Evolutionary conservation across 2,113 vertebrate species (phyloP), one percentile per base, ranked within the genome.

Genomic region (Murina feae): DNA sequence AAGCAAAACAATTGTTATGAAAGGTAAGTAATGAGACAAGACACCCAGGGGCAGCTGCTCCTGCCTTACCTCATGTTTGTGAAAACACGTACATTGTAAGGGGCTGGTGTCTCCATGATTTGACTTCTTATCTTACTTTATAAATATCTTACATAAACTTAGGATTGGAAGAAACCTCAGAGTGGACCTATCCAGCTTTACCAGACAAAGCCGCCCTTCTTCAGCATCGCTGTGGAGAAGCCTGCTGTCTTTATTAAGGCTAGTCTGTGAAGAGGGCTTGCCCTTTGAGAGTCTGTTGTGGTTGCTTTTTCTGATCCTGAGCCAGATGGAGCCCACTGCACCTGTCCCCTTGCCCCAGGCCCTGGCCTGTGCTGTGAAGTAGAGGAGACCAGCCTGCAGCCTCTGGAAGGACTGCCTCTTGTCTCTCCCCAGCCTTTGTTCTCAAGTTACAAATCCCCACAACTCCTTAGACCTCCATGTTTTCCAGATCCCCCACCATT

Each of bases 11-110:
- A 39, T 28, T 42, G 47, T 51, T 80, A n/a, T 16, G 25, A 65
- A 94, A 91, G 53, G 75, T 89, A 89, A 95, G 63, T 30, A 66
- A 35, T 47, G 72, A 91, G 83, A 71, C 30, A 32, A 76, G 74
- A 81, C 13, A 18, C 21, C 49, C 32, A 0, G 2, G 65, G 51
- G 44, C 44, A 89, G 37, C 60, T 74, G 32, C 53, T 74, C 68
- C 53, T 69, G 42, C n/a, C 17, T 75, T 51, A 42, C 20, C 76
- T 75, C 30, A 2, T 23, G 17, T 23, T 80, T 85, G 51, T 95
- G 44, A 83, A 91, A 86, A 10, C 35, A 42, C 16, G 6, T n/a
- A 12, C 28, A 4, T 20, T 53, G 58, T 28, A 49, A 8, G 44
- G 21, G 65, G 11, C 30, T 83, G 72, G 51, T 76, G 35, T 65